Conservation (phyloP, 2,797 vertebrate genomes). For the Karalla daura region DNA sequence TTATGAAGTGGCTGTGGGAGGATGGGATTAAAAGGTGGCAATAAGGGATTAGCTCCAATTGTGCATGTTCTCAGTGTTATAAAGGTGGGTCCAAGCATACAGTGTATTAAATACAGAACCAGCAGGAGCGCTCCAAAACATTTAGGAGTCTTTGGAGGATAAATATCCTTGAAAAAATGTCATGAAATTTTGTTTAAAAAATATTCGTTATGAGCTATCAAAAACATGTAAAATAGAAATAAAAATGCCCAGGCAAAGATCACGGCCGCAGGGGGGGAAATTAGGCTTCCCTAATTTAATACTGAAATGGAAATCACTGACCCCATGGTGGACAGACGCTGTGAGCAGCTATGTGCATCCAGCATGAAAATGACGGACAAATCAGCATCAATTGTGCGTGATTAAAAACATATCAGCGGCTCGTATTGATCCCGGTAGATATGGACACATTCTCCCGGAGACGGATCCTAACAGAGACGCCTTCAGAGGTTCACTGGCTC, state of each 20-base stretch:
- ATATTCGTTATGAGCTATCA: not conserved
- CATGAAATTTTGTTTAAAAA: not conserved
- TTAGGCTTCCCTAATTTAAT: conserved; percentile 3
- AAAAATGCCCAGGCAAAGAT: not conserved
- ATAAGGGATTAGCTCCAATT: conserved; percentile 59
- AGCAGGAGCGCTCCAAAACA: not conserved
- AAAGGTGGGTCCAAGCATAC: conserved; percentile 18
- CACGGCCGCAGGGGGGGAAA: not conserved
- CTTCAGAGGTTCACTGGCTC: conserved; percentile 85
- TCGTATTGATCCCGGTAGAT: conserved; percentile 58
- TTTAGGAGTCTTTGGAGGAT: not conserved
- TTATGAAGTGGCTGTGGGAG: conserved; percentile 76
- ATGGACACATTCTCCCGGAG: conserved; percentile 61
- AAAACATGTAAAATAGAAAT: not conserved
- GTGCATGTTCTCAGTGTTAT: conserved; percentile 50
- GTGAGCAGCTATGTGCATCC: conserved; percentile 36
- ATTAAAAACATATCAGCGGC: conserved; percentile 54
- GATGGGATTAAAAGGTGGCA: conserved; percentile 49
- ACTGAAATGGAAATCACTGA: conserved; percentile 43
- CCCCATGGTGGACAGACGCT: conserved; percentile 26
- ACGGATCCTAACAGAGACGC: conserved; percentile 86
- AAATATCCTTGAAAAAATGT: not conserved
- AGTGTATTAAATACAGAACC: conserved; percentile 22
- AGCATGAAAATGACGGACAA: conserved; percentile 34
- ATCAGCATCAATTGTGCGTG: conserved; percentile 38